Evolutionary conservation across 1,140 invertebrate species (phyloP), one percentile per base, ranked within the genome.

Genomic region (Drosophila watanabei): DNA sequence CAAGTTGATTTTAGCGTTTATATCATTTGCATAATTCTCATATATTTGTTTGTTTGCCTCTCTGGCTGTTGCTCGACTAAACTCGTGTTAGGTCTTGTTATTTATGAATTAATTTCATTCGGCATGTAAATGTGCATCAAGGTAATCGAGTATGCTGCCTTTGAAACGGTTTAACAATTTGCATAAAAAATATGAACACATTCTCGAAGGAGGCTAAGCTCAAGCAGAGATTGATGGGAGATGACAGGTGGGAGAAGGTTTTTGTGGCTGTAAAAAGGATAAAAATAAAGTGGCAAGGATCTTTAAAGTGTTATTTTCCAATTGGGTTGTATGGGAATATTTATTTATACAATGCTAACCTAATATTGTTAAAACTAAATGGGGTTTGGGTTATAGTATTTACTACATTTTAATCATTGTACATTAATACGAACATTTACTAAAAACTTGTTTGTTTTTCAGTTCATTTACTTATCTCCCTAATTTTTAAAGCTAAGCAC

Each of bases 41-140:
- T 89, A 90, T 80, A 75, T 88, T 75, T 61, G 80, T 77, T 80
- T 69, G 62, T 85, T 72, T 52, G 64, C 45, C 39, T 64, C 52
- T 54, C 62, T 64, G 66, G 65, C 59, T 64, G 62, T 79, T 65
- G 69, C 73, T 39, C 45, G 18, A 32, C 61, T 71, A 70, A 78
- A 80, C 80, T 79, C 87, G 73, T 81, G 71, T 75, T 78, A 81
- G 58, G 68, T 56, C 81, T 80, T 86, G 71, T 90, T 77, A 90
- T 90, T 86, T 89, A 90, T 89, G 86, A 90, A 89, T 90, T 89
- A 82, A 89, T 89, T 90, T 71, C 66, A 66, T 86, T 70, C 68
- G 57, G 61, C 85, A 66, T 84, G 80, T 88, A 89, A 87, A 84
- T 87, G 85, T 76, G 75, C 72, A 75, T 77, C 66, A 80, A 82